Evolutionary conservation across 2,888 invertebrate genomes (phyloP).

Genomic region (Drosophila koepferae): DNA sequence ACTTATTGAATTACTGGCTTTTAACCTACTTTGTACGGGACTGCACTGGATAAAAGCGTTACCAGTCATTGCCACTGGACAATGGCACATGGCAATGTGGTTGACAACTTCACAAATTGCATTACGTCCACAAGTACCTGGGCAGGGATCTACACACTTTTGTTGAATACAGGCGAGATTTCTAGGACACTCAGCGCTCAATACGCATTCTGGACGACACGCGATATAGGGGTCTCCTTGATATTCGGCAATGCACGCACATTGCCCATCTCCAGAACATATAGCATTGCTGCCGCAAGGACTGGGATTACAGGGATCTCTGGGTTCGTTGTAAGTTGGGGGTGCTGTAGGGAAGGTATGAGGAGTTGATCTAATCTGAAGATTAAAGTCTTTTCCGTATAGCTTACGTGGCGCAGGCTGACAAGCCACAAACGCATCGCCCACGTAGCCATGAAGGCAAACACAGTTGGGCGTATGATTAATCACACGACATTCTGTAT

Average conservation of each 20-base stretch:
- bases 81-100: constrained; percentile 90
- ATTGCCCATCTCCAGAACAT: constrained; percentile 88
- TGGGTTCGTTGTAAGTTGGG: constrained; percentile 78
- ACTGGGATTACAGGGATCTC: constrained; percentile 88
- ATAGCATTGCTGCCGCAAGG: constrained; percentile 92
- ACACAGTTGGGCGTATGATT: constrained; percentile 91
- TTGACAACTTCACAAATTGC: constrained; percentile 90
- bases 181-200: constrained; percentile 89
- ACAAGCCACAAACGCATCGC: constrained; percentile 90
- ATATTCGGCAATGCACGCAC: constrained; percentile 89
- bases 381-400: neutral
- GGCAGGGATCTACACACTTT: constrained; percentile 90
- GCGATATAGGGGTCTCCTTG: constrained; percentile 90
- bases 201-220: constrained; percentile 90
- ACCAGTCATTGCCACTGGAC: constrained; percentile 89
- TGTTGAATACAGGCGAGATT: constrained; percentile 89
- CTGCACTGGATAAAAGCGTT: constrained; percentile 89
- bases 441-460: constrained; percentile 89
- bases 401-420: constrained; percentile 75
- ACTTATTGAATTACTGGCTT: neutral
- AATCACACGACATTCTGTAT: constrained; percentile 88
- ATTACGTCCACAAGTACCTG: constrained; percentile 89
- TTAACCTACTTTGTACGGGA: constrained; percentile 79
- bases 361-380: neutral
- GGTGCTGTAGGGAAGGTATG: constrained; percentile 54